A percentile compares a stretch with the other conserved stretches of the same genome.
Conservation (phyloP, 2,113 vertebrate genomes). For the Mystacornis crossleyi region DNA sequence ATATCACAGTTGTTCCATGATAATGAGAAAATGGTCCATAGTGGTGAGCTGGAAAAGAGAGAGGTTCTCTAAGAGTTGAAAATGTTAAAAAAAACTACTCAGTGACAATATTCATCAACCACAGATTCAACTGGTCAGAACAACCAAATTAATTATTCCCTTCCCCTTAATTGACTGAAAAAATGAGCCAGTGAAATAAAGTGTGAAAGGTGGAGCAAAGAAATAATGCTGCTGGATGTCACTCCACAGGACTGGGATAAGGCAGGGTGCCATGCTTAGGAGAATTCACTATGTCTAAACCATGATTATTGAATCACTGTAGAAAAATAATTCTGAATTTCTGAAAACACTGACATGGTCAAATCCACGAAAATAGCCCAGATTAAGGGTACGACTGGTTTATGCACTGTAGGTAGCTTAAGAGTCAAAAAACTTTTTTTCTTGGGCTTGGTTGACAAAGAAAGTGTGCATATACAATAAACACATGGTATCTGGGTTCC, state of each 20-base stretch:
- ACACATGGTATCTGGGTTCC: accelerated
- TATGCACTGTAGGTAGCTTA: not conserved
- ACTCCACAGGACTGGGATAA: not conserved
- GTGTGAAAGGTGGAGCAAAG: not conserved
- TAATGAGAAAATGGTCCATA: not conserved
- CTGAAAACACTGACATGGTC: not conserved
- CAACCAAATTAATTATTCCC: not conserved
- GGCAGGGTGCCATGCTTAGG: not conserved
- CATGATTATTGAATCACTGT: not conserved
- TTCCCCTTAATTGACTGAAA: not conserved
- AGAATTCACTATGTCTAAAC: not conserved
- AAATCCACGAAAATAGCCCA: not conserved
- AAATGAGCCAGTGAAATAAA: not conserved
- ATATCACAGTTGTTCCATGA: not conserved
- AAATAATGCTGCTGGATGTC: not conserved
- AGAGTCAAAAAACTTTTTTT: not conserved
- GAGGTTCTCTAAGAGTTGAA: not conserved
- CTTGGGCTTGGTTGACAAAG: not conserved
- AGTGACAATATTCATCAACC: not conserved
- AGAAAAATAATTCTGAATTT: not conserved
- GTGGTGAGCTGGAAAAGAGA: not conserved
- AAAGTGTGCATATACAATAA: not conserved
- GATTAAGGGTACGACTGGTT: not conserved
- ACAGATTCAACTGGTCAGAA: not conserved
- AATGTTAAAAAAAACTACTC: not conserved